Evolutionary conservation across 1,140 invertebrate genomes (phyloP), one percentile per base, ranked within the genome.

Genomic region (Leptinotarsa texana): DNA sequence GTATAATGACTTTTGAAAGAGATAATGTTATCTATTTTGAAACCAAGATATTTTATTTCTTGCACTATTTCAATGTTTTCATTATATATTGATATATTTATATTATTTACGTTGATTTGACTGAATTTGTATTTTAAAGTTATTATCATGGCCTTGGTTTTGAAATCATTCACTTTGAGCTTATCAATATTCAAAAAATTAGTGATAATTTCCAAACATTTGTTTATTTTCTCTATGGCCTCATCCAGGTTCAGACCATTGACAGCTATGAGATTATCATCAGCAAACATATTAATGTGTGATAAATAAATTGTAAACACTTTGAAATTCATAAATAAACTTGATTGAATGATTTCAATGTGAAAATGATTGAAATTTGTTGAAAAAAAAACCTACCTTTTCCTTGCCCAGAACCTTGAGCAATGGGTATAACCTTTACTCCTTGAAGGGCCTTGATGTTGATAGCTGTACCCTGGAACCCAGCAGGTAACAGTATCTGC

Each of bases 391-490:
- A 22, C 66, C 80, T 77, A 84, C 83, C 80, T 80, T 81, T 83
- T 71, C 75, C 77, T 78, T 83, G 81, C 61, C 79, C 75, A 68
- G 80, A 77, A 73, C 82, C 79, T 76, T 85, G 84, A 57, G 83
- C 82, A 65, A 85, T 87, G 1, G 90, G 89, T 70, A 92, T 92
- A 27, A 93, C 91, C 82, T 92, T 93, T 13, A 93, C 85, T 1
- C 89, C 90, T 77, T 92, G 91, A 67, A 93, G 78, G 1, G 90
- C 89, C 82, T 93, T 93, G 2, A 92, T 87, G 79, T 92, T 92
- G 6, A 92, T 83, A 11, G 87, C 84, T 15, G 86, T 86, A 22
- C 88, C 88, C 80, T 88, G 87, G 77, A 89, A 86, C 11, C 87
- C 86, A 6, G 86, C 87, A 24, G 89, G 89, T 24, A 90, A 81